Conservation (phyloP, 2,113 vertebrate genomes). For the Lipotes vexillifer region DNA sequence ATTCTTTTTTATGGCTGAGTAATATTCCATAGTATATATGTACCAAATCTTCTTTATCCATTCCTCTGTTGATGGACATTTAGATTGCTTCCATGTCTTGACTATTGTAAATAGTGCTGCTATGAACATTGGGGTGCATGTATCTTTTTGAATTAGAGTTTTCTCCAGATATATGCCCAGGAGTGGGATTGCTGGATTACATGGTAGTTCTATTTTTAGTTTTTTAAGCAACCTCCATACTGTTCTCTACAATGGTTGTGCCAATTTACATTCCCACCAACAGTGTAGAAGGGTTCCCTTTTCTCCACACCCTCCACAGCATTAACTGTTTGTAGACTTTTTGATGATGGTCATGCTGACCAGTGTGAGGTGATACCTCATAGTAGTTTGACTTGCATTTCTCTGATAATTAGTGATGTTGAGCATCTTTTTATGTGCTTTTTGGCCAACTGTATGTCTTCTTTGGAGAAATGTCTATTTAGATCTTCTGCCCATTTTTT, state of each 20-base stretch:
- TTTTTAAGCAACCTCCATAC: neutral
- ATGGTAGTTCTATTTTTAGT: neutral
- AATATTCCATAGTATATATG: neutral
- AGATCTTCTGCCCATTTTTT: neutral
- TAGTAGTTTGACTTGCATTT: neutral
- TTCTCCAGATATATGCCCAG: no score
- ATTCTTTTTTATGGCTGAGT: neutral
- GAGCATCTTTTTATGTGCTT: neutral
- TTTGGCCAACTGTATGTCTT: neutral
- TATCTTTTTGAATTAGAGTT: neutral
- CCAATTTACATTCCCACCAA: neutral
- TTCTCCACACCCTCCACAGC: neutral
- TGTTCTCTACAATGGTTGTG: neutral
- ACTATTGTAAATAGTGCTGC: neutral
- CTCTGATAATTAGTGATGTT: neutral
- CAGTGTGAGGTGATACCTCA: neutral
- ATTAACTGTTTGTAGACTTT: neutral
- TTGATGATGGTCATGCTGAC: neutral
- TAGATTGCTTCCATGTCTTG: neutral
- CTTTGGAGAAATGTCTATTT: neutral
- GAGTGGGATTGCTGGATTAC: neutral
- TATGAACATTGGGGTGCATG: neutral
- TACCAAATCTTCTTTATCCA: neutral
- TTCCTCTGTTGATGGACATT: neutral
- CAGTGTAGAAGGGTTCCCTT: neutral